Conservation (phyloP, 2,113 vertebrate genomes). For the Bufo gargarizans region DNA sequence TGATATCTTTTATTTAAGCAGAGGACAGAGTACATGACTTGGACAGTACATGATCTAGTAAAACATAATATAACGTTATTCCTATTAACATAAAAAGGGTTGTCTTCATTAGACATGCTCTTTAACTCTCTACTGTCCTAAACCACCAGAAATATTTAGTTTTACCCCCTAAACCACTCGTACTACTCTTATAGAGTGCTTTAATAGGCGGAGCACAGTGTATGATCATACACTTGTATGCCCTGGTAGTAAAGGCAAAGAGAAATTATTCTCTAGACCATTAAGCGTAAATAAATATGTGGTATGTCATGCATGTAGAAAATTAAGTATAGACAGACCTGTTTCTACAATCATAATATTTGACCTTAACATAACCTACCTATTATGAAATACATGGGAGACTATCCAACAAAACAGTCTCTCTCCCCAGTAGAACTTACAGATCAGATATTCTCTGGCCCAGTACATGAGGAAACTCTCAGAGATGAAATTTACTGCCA, state of each 20-base stretch:
- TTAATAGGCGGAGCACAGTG: no score
- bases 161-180: not conserved
- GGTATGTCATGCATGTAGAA: no score
- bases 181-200: no score
- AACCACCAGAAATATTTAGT: not conserved
- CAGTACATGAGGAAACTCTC: slow-evolving; percentile 77
- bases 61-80: not conserved
- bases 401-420: slow-evolving; percentile 89
- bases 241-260: no score
- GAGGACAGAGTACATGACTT: not conserved
- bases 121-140: not conserved
- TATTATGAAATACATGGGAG: slow-evolving; percentile 95
- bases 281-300: no score
- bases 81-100: not conserved
- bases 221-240: no score
- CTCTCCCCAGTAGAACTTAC: slow-evolving; percentile 82
- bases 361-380: slow-evolving; percentile 69
- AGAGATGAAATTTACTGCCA: slow-evolving; percentile 95
- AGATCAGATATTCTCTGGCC: slow-evolving; percentile 87
- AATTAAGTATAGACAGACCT: not conserved
- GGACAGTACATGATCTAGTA: not conserved
- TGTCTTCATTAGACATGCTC: no score
- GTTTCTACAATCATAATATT: not conserved
- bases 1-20: slow-evolving; percentile 86
- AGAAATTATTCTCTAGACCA: no score